Percentiles rank a stretch among this genome's conserved stretches.
Conservation (phyloP, 2,888 invertebrate genomes). For the Philonicus albiceps region DNA sequence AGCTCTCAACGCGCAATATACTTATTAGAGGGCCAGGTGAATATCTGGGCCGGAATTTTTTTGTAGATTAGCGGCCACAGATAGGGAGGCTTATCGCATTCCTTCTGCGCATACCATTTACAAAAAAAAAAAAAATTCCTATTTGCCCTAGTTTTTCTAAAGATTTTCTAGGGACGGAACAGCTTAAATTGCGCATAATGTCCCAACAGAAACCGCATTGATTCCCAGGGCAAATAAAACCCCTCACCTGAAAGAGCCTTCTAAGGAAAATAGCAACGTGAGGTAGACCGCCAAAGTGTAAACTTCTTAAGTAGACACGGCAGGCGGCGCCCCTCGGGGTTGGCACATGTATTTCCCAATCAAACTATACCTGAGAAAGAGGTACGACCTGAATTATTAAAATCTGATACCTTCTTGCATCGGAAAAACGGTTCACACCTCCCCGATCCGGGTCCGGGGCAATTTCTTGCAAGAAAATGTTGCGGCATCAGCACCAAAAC, state of each 20-base stretch:
- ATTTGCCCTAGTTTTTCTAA: neutral
- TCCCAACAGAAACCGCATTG: neutral
- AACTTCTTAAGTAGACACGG: conserved; percentile 12
- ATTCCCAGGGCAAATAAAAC: neutral
- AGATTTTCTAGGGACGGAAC: neutral
- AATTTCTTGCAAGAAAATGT: neutral
- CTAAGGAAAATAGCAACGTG: neutral
- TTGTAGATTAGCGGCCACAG: neutral
- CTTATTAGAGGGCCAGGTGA: conserved; percentile 11
- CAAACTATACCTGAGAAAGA: conserved; percentile 7
- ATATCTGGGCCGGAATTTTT: neutral
- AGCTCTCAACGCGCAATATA: conserved; percentile 36
- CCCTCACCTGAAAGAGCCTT: neutral
- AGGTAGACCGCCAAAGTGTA: neutral
- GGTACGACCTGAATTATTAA: conserved; percentile 40
- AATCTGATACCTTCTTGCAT: conserved; percentile 35
- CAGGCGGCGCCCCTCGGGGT: neutral
- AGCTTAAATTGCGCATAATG: neutral
- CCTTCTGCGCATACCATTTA: neutral
- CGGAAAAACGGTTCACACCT: neutral
- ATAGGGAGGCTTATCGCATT: neutral
- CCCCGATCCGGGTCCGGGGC: neutral
- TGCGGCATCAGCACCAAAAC: neutral
- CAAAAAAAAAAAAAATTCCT: neutral
- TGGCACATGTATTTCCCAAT: conserved; percentile 31